phyloP scores from a whole-genome alignment of 1,140 invertebrate genomes.

The Sycobia sp. region DNA sequence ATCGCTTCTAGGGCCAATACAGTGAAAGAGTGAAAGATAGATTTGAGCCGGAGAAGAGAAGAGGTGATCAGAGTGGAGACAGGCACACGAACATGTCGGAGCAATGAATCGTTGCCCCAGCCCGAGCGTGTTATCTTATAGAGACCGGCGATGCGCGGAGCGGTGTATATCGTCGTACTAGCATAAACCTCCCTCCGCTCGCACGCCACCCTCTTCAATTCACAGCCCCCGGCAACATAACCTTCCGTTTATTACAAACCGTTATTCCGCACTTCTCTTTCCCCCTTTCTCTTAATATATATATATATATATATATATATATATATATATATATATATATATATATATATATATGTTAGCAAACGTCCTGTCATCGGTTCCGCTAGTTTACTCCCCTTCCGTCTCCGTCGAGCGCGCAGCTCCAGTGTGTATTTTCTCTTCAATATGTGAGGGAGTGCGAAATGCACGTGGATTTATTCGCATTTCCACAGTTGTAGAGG shows the following conservation, averaged over 20 bases:
- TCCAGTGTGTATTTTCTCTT: no score
- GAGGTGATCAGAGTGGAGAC: conserved; percentile 17
- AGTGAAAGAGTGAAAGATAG: no score
- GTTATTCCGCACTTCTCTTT: conserved; percentile 32
- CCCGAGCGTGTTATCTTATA: conserved; percentile 23
- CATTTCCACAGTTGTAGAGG: no score
- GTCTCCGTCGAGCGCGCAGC: background rate
- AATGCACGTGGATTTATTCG: no score
- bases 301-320: conserved; percentile 15
- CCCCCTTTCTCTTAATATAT: background rate
- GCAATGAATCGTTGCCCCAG: conserved; percentile 35
- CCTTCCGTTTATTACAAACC: conserved; percentile 36
- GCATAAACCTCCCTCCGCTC: conserved; percentile 23
- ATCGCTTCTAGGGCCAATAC: no score
- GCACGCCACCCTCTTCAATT: no score
- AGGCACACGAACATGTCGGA: conserved; percentile 28
- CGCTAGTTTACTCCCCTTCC: conserved; percentile 16
- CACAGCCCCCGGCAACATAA: conserved; percentile 13
- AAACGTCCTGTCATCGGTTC: conserved; percentile 19
- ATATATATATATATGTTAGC: conserved; percentile 3
- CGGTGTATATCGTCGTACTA: conserved; percentile 16
- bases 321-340: conserved; percentile 17
- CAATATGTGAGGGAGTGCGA: no score
- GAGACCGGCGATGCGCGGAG: background rate
- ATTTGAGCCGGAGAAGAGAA: background rate